These are phyloP conservation scores for Nebria salina DNA, from an alignment of 2,888 invertebrate genomes.

Conservation along the genomic window DNA sequence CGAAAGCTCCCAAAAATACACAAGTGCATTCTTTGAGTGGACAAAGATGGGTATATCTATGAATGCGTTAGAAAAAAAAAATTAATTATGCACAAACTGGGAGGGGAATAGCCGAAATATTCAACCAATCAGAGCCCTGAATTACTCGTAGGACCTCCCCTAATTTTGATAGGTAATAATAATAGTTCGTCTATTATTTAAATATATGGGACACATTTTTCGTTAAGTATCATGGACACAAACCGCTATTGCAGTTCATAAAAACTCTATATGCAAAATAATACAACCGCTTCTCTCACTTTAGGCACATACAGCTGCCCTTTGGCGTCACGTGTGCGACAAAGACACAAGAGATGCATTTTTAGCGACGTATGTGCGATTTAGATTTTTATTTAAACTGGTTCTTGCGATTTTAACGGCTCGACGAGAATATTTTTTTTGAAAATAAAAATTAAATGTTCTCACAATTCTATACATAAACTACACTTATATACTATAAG, in stretches of 20 bases:
- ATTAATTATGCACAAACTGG: not conserved
- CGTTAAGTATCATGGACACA: not conserved
- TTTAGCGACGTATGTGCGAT: not conserved
- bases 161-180: not conserved
- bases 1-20: not conserved
- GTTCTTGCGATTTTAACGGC: not conserved
- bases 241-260: not conserved
- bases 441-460: not conserved
- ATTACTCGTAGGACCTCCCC: not conserved
- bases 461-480: not conserved
- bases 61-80: constrained; percentile 6
- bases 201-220: not conserved
- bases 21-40: not conserved
- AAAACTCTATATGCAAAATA: not conserved
- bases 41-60: not conserved
- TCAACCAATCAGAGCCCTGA: not conserved
- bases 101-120: constrained; percentile 12
- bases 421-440: not conserved
- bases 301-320: not conserved
- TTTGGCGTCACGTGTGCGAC: not conserved
- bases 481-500: not conserved
- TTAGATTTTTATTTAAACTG: not conserved
- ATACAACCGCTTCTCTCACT: not conserved
- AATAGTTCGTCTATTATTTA: not conserved
- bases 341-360: not conserved